A percentile compares a stretch with the other conserved stretches of the same genome.
These are phyloP conservation scores for Sardinella longiceps DNA, from an alignment of 2,797 vertebrate species.

Conservation along the genomic window DNA sequence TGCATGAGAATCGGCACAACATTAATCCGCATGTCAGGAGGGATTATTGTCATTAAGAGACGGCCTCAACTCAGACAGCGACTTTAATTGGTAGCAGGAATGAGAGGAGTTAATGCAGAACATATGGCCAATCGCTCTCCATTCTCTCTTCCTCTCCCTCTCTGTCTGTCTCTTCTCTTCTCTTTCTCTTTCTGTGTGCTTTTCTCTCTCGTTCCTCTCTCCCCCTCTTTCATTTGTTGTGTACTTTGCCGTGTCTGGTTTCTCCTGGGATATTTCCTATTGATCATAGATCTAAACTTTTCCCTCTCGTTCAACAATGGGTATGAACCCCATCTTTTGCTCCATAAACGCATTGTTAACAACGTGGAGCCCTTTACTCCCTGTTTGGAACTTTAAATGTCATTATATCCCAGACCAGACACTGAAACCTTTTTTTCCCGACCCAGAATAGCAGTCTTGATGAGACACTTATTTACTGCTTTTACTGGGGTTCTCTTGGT, in stretches of 20 bases:
- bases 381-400: not conserved
- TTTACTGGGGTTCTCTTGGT: not conserved
- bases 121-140: constrained; percentile 33
- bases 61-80: not conserved
- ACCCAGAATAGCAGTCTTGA: not conserved
- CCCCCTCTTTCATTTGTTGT: not conserved
- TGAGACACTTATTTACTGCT: not conserved
- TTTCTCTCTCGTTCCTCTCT: not conserved
- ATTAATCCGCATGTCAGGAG: constrained; percentile 27
- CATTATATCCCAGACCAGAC: not conserved
- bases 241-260: not conserved
- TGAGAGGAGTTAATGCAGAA: constrained; percentile 39
- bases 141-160: constrained; percentile 9
- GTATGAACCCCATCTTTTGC: not conserved
- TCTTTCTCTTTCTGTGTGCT: not conserved
- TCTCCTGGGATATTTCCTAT: not conserved
- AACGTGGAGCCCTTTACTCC: not conserved
- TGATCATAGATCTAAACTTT: not conserved
- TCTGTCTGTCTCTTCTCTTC: constrained; percentile 25
- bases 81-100: constrained; percentile 44
- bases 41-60: constrained; percentile 28
- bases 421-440: not conserved
- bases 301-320: not conserved
- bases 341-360: not conserved
- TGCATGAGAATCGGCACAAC: constrained; percentile 15